Evolutionary conservation across 2,797 vertebrate genomes (phyloP).

Genomic region (Chromis chromis): DNA sequence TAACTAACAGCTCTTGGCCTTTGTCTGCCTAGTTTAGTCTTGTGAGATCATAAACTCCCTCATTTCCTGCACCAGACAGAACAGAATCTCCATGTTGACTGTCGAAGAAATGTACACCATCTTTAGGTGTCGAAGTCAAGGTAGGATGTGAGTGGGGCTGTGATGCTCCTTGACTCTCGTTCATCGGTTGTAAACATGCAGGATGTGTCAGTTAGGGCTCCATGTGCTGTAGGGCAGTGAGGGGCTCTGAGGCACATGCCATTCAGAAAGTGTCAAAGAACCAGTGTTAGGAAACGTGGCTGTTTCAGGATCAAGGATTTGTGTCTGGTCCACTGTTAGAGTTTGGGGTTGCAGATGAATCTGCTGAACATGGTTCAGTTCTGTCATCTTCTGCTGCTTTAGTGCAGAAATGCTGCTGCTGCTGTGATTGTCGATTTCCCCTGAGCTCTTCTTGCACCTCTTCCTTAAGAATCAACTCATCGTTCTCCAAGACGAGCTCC

Average conservation of each 20-base stretch:
- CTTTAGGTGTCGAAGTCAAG: conserved; percentile 22
- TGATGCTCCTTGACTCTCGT: conserved; percentile 16
- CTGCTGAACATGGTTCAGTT: conserved; percentile 49
- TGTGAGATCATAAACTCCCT: conserved; percentile 25
- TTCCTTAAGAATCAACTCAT: conserved; percentile 53
- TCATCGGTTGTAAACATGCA: conserved; percentile 39
- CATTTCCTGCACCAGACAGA: conserved; percentile 16
- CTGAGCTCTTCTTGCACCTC: conserved; percentile 44
- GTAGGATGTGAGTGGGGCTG: neutral
- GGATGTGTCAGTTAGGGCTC: conserved; percentile 46
- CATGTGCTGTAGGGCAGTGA: conserved; percentile 59
- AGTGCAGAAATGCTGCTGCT: conserved; percentile 38
- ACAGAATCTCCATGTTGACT: conserved; percentile 15
- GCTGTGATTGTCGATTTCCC: conserved; percentile 19
- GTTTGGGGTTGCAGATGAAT: conserved; percentile 33
- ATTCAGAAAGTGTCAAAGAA: conserved; percentile 42
- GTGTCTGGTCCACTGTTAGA: conserved; percentile 38
- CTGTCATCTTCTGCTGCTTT: conserved; percentile 33
- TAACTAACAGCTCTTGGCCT: conserved; percentile 35
- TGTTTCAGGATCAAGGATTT: conserved; percentile 46
- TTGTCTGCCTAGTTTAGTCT: conserved; percentile 26
- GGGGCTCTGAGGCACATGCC: conserved; percentile 54
- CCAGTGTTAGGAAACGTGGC: conserved; percentile 42
- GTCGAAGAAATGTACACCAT: conserved; percentile 26
- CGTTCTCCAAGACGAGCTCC: conserved; percentile 81